Evolutionary conservation across 2,888 invertebrate species (phyloP), one percentile per base, ranked within the genome.

Genomic region (Leptarthrus brevirostris): DNA sequence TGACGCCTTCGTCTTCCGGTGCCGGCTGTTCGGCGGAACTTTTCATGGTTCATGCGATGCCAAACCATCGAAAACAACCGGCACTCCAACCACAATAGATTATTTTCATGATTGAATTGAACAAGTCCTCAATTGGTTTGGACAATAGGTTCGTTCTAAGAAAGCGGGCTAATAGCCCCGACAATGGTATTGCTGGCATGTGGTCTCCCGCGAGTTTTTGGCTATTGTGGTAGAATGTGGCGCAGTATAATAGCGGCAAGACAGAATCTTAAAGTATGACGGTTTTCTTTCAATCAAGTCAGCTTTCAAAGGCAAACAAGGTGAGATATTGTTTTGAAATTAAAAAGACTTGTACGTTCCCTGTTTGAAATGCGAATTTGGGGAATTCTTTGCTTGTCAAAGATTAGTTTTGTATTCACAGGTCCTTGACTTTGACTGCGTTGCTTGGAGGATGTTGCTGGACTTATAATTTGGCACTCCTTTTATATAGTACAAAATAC

Each of bases 1-100:
- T 61, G 61, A 24, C 72, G 61, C 72, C 72, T 58, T 14, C 49
- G 49, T 61, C 61, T 72, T 72, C 72, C 72, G 72, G 72, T 72
- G 56, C 6, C 24, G 22, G 56, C 30, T 56, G 30, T 12, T 18
- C 56, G 16, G 24, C 4, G 20, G 8, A n/a, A 30, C 14, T 12
- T 36, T 6, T 4, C 8, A 30, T 30, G 30, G 0, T 8, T 30
- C 5, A 30, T 30, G 30, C 0, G 30, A 4, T 6, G 5, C 4
- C 8, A 30, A 30, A 30, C 4, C 30, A 30, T 30, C 8, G 30
- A 61, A 61, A 36, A 40, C 61, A 12, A 18, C 20, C 49, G 44
- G 26, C 18, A 16, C 24, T 18, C 12, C 47, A 24, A 44, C 20
- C 66, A 14, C 47, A 49, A 44, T 49, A 26, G 47, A 66, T 66